Evolutionary conservation across 1,140 invertebrate genomes (phyloP).

Genomic region (Bradynema listronoti): DNA sequence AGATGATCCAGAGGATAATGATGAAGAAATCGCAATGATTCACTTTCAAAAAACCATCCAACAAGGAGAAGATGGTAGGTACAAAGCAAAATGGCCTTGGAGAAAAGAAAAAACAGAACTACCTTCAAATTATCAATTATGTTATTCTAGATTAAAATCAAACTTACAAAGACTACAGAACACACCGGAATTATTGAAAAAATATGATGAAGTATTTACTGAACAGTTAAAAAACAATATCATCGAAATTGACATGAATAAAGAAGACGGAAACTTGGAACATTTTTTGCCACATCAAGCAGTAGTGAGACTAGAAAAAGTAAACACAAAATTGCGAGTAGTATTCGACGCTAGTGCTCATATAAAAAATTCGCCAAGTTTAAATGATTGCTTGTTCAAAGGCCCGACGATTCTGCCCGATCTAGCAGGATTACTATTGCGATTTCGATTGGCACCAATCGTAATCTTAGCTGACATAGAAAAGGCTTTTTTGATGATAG

Average conservation of each 20-base stretch:
- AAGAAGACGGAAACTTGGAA: not conserved
- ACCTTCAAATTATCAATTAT: slow-evolving; percentile 7
- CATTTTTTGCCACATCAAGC: slow-evolving; percentile 18
- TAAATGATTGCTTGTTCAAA: slow-evolving; percentile 55
- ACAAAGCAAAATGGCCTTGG: slow-evolving; percentile 12
- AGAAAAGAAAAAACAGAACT: not conserved
- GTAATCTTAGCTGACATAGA: slow-evolving; percentile 28
- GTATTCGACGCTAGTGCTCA: slow-evolving; percentile 58
- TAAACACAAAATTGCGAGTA: slow-evolving; percentile 55
- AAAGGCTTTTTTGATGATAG: slow-evolving; percentile 37
- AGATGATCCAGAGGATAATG: slow-evolving; percentile 22
- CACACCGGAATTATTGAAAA: slow-evolving; percentile 7
- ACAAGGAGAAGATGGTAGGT: not conserved
- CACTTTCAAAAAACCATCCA: slow-evolving; percentile 20
- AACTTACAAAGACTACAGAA: not conserved
- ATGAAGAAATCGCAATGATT: slow-evolving; percentile 18
- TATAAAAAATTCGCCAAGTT: slow-evolving; percentile 23
- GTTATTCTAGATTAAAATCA: not conserved
- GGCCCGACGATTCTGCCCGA: slow-evolving; percentile 37
- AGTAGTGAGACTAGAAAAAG: slow-evolving; percentile 18
- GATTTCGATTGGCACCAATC: slow-evolving; percentile 11
- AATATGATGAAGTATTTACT: not conserved
- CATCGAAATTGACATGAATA: slow-evolving; percentile 2
- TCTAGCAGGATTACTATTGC: slow-evolving; percentile 19
- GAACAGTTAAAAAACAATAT: slow-evolving; percentile 2